These are phyloP conservation scores for Brassicogethes aeneus DNA, from an alignment of 2,888 invertebrate genomes.

Conservation along the genomic window DNA sequence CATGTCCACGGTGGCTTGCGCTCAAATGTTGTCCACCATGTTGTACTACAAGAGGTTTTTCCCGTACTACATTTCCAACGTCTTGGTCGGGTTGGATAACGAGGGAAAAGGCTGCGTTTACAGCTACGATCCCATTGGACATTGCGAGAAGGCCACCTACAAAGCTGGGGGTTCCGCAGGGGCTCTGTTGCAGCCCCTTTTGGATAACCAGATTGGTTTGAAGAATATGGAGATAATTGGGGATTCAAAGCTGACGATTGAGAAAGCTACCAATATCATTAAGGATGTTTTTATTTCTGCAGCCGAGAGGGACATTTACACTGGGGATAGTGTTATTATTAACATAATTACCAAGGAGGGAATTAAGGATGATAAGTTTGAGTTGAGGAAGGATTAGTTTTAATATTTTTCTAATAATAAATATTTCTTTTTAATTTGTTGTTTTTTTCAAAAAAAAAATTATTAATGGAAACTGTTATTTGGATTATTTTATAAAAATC, in stretches of 20 bases:
- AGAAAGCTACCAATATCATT: constrained; percentile 74
- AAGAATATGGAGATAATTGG: constrained; percentile 74
- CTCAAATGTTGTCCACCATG: constrained; percentile 93
- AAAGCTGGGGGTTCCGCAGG: constrained; percentile 89
- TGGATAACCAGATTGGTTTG: constrained; percentile 92
- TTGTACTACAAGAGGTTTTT: constrained; percentile 96
- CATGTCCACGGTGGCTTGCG: constrained; percentile 87
- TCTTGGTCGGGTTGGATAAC: constrained; percentile 87
- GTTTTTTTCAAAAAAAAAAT: too few species aligned
- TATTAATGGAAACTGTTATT: too few species aligned
- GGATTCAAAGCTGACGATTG: constrained; percentile 57
- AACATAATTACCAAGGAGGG: constrained; percentile 85
- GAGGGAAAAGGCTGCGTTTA: constrained; percentile 92
- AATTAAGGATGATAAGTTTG: constrained; percentile 60
- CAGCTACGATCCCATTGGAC: constrained; percentile 96
- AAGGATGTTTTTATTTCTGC: constrained; percentile 97
- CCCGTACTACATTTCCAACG: constrained; percentile 94
- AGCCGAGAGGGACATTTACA: constrained; percentile 95
- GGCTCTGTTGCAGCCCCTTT: constrained; percentile 81
- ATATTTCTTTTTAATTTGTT: too few species aligned
- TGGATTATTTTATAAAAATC: too few species aligned
- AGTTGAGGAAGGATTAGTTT: constrained; percentile 78
- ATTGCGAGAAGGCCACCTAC: constrained; percentile 77
- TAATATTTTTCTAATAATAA: constrained; percentile 6
- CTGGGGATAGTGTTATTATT: constrained; percentile 85